Evolutionary conservation across 2,113 vertebrate genomes (phyloP), one percentile per base, ranked within the genome.

Genomic region (Tinamus guttatus): DNA sequence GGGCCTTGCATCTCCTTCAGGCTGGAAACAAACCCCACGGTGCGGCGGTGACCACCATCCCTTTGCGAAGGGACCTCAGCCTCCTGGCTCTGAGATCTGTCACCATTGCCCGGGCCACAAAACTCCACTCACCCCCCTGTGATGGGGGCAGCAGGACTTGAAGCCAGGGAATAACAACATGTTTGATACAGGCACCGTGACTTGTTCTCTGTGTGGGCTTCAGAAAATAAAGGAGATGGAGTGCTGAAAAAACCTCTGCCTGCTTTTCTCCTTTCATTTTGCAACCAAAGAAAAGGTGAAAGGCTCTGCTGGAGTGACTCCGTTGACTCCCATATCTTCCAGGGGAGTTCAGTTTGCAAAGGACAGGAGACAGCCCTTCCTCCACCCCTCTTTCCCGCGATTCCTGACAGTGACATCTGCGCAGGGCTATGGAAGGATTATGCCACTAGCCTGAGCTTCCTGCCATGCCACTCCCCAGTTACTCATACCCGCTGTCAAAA

Each of bases 391-490:
- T 95, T 77, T 82, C 74, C 58, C 93, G 80, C 87, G 91, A 25
- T 96, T 95, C 94, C 78, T 85, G 80, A 79, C 88, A 95, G 93
- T 94, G 96, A 95, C 94, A 94, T 94, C 87, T 82, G 77, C 85
- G 88, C 54, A 62, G 85, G 82, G 93, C 95, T 95, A 76, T 88
- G 58, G 89, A 91, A 96, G 94, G 93, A 94, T 85, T 94, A 76
- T 36, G 70, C 74, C 64, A 90, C 91, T 84, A 81, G 56, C 41
- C 40, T 94, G 71, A 5, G 67, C 64, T 93, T 91, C 91, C 93
- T 79, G 74, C n/a, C 77, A 95, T 95, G 95, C 91, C 94, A 88
- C 89, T 97, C 96, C 80, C 87, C 87, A 94, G 95, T 95, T 90
- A 71, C 94, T 95, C 68, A 81, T 91, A 75, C 76, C 82, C 77